A percentile compares a stretch with the other conserved stretches of the same genome.
Conservation (phyloP, 1,140 invertebrate genomes). For the Drosophila elegans region DNA sequence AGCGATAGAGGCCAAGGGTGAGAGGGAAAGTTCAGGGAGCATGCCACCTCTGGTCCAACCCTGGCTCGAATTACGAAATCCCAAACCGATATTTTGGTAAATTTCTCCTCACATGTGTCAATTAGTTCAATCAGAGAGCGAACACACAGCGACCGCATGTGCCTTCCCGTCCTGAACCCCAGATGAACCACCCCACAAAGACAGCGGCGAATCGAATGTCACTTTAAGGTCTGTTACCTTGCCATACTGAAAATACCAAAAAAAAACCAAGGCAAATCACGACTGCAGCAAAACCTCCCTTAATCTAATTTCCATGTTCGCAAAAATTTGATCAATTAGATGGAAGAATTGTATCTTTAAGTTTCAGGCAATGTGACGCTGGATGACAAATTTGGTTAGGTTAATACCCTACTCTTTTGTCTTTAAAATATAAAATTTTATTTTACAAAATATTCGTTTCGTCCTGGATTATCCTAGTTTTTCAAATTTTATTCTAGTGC, state of each 20-base stretch:
- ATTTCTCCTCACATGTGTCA: slow-evolving; percentile 65
- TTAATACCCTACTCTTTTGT: neutral
- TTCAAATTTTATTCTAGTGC: neutral
- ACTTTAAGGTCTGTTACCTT: slow-evolving; percentile 38
- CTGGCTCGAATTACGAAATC: slow-evolving; percentile 54
- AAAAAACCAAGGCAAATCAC: slow-evolving; percentile 23
- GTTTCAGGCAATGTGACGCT: slow-evolving; percentile 24
- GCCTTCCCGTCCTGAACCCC: slow-evolving; percentile 13
- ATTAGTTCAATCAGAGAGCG: slow-evolving; percentile 74
- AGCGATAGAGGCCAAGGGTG: neutral
- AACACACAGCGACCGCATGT: slow-evolving; percentile 59
- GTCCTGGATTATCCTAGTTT: neutral
- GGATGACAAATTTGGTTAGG: neutral
- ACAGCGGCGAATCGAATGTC: slow-evolving; percentile 36
- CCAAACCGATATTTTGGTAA: slow-evolving; percentile 48
- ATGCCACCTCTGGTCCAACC: slow-evolving; percentile 16
- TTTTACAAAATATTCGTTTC: no score
- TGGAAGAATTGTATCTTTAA: slow-evolving; percentile 5
- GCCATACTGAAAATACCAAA: slow-evolving; percentile 7
- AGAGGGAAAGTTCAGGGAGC: slow-evolving; percentile 29
- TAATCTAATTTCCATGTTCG: neutral
- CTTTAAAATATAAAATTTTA: no score
- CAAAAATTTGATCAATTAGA: slow-evolving; percentile 53
- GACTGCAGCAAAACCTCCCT: slow-evolving; percentile 17
- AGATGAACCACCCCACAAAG: slow-evolving; percentile 4